A percentile compares a stretch with the other conserved stretches of the same genome.
These are phyloP conservation scores for Drosophila kohkoa DNA, from an alignment of 1,140 invertebrate genomes.

Conservation along the genomic window DNA sequence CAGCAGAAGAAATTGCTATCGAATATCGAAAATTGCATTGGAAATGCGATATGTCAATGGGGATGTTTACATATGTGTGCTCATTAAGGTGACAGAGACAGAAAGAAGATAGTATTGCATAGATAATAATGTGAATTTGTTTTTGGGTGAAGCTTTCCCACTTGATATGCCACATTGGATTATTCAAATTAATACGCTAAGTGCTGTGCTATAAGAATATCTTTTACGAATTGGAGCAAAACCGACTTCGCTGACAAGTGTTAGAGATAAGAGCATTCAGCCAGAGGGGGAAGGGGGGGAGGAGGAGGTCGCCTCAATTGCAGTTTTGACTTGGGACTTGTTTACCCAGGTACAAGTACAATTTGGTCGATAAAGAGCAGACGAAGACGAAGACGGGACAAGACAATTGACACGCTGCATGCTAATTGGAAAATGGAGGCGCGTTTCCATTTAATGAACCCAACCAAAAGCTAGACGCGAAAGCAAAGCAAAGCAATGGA, in stretches of 20 bases:
- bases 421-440: constrained; percentile 64
- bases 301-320: not conserved
- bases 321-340: constrained; percentile 12
- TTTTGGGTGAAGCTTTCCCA: constrained; percentile 20
- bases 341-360: constrained; percentile 13
- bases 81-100: not conserved
- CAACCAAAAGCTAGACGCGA: not conserved
- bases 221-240: constrained; percentile 74
- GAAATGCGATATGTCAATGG: not conserved
- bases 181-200: constrained; percentile 56
- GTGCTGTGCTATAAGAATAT: constrained; percentile 53
- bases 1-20: no score
- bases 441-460: constrained; percentile 56
- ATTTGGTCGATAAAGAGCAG: not conserved
- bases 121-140: constrained; percentile 6
- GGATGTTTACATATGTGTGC: no score
- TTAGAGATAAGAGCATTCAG: constrained; percentile 20
- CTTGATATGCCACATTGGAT: constrained; percentile 33
- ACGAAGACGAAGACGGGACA: not conserved
- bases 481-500: not conserved
- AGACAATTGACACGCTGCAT: constrained; percentile 54
- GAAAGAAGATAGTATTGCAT: not conserved
- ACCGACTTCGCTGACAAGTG: constrained; percentile 33
- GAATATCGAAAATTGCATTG: not conserved
- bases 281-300: not conserved